These are phyloP conservation scores for Halcyon senegalensis DNA, from an alignment of 2,113 vertebrate genomes.

Conservation along the genomic window DNA sequence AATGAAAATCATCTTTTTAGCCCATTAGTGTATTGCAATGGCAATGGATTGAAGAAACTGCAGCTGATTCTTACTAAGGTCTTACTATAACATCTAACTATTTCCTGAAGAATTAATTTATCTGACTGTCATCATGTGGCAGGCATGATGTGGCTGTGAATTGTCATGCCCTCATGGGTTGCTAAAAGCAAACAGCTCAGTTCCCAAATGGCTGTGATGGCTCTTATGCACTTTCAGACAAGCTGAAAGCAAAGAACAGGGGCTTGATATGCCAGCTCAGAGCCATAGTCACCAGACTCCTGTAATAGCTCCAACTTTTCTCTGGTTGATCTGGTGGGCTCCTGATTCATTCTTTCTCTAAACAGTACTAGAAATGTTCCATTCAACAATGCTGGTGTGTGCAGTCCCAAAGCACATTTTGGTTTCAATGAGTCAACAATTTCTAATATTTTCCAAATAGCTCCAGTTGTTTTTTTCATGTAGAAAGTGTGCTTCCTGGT, in stretches of 20 bases:
- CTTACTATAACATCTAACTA: background rate
- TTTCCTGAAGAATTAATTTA: conserved; percentile 32
- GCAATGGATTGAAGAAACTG: background rate
- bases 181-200: background rate
- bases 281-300: background rate
- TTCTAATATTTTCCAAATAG: conserved; percentile 31
- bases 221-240: accelerated
- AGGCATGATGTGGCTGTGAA: background rate
- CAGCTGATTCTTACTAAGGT: conserved; percentile 1
- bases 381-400: background rate
- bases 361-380: conserved; percentile 11
- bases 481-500: background rate
- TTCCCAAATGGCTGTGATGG: background rate
- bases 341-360: conserved; percentile 2
- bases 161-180: background rate
- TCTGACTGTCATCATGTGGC: background rate
- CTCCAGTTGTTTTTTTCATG: background rate
- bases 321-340: background rate
- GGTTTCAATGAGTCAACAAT: conserved; percentile 4
- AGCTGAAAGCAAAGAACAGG: background rate
- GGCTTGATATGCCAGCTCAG: background rate
- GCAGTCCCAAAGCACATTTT: background rate
- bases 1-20: conserved; percentile 31
- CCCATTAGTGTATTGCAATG: background rate
- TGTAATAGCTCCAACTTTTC: background rate